Evolutionary conservation across 2,113 vertebrate species (phyloP), one percentile per base, ranked within the genome.

Genomic region (Solea senegalensis): DNA sequence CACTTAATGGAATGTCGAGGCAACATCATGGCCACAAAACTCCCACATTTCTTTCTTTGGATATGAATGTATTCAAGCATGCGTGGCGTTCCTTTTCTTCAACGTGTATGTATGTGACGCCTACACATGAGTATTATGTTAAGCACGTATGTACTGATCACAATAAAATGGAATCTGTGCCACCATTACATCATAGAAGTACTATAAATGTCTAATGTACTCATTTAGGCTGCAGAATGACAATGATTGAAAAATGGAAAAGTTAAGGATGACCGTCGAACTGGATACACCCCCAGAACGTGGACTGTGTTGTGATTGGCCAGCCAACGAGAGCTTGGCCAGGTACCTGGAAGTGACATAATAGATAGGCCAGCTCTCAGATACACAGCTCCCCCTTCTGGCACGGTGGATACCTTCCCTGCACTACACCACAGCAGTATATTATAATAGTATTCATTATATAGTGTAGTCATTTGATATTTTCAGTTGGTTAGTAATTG

Each of bases 41-140:
- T n/a, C 39, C 3, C 10, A 1, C 26, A 9, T 53, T 74, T 61
- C 49, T 65, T 43, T 56, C 71, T 72, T 65, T 76, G 34, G n/a
- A 74, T 28, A 45, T 59, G n/a, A 26, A 69, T 61, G 39, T 8
- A 80, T 70, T 65, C 49, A 80, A 52, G 48, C 13, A 26, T 68
- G 50, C 27, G 28, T 55, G 45, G 12, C 43, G 9, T 55, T 69
- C 45, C 63, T 4, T 34, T 65, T 27, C 62, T 39, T 55, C 51
- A 73, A 50, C 68, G 48, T 15, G 63, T n/a, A 67, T 1, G 14
- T 72, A 64, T 21, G 41, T 16, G 11, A 28, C 26, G 78, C 55
- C 49, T 45, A 59, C 40, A 53, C 48, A 53, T 7, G 3, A 34
- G 46, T 21, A 21, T 21, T 16, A 50, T 60, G 8, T 49, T 13